phyloP scores from a whole-genome alignment of 2,888 invertebrate genomes.

The Crocallis elinguaria region DNA sequence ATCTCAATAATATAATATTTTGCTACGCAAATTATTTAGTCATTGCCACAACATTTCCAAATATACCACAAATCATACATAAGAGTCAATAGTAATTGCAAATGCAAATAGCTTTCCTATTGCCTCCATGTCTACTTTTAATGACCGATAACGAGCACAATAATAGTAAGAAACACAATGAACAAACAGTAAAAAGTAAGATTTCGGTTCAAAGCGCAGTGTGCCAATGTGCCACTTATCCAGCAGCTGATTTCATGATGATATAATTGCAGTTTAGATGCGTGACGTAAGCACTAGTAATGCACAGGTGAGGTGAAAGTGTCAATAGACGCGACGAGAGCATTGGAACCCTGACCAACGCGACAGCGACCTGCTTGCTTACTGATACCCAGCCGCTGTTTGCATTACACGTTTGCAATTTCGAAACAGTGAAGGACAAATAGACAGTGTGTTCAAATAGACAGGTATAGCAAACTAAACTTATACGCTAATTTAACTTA shows the following conservation, averaged over 20 bases:
- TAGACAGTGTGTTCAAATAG: not conserved
- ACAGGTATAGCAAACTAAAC: not conserved
- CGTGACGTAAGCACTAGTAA: constrained; percentile 73
- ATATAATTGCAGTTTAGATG: constrained; percentile 64
- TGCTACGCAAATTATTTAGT: constrained; percentile 24
- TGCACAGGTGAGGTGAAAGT: constrained; percentile 70
- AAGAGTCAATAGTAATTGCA: constrained; percentile 30
- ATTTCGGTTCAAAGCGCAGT: constrained; percentile 47
- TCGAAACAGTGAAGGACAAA: not conserved
- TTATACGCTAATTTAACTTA: not conserved
- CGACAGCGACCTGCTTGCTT: constrained; percentile 32
- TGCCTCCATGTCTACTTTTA: constrained; percentile 23
- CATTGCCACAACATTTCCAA: constrained; percentile 26
- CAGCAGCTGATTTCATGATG: constrained; percentile 72
- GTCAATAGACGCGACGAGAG: constrained; percentile 55
- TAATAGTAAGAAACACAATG: constrained; percentile 45
- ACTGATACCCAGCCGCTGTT: constrained; percentile 7
- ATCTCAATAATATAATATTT: constrained; percentile 16
- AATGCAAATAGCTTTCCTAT: constrained; percentile 43
- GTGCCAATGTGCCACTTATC: constrained; percentile 62
- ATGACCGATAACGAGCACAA: constrained; percentile 46
- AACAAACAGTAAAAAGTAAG: constrained; percentile 45
- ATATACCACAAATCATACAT: constrained; percentile 18
- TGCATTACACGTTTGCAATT: constrained; percentile 2
- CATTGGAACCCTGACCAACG: constrained; percentile 38